Evolutionary conservation across 2,113 vertebrate genomes (phyloP).

Genomic region (Calypte anna): DNA sequence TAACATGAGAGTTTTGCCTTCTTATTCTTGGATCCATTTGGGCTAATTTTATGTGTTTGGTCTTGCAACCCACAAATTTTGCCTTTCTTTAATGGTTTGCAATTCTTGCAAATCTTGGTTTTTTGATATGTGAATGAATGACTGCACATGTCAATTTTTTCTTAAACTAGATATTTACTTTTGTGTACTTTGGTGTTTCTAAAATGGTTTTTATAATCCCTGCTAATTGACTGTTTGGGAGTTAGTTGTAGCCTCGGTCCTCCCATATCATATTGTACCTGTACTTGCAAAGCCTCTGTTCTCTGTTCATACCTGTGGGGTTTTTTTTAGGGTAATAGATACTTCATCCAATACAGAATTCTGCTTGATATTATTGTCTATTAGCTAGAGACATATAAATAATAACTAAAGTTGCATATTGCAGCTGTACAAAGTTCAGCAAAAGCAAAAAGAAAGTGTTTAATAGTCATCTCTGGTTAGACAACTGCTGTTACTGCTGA

Average conservation of each 20-base stretch:
- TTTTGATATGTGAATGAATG: neutral
- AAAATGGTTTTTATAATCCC: neutral
- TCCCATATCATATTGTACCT: neutral
- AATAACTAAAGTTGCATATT: neutral
- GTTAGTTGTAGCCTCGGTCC: neutral
- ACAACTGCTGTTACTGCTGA: neutral
- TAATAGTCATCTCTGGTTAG: neutral
- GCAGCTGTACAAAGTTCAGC: neutral
- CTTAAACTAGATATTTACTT: neutral
- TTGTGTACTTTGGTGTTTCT: neutral
- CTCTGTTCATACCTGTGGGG: neutral
- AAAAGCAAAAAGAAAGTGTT: neutral
- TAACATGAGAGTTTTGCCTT: neutral
- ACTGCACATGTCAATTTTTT: neutral
- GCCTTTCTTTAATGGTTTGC: neutral
- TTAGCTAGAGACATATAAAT: neutral
- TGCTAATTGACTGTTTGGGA: neutral
- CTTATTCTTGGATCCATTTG: neutral
- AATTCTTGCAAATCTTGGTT: neutral
- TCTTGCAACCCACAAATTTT: neutral
- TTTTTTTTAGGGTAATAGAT: neutral
- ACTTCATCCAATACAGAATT: neutral
- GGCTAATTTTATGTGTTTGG: neutral
- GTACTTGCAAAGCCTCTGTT: neutral
- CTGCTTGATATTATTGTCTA: neutral